Base-by-base conservation (phyloP, 2,888 invertebrate species). In the Flexamia atlantica region DNA sequence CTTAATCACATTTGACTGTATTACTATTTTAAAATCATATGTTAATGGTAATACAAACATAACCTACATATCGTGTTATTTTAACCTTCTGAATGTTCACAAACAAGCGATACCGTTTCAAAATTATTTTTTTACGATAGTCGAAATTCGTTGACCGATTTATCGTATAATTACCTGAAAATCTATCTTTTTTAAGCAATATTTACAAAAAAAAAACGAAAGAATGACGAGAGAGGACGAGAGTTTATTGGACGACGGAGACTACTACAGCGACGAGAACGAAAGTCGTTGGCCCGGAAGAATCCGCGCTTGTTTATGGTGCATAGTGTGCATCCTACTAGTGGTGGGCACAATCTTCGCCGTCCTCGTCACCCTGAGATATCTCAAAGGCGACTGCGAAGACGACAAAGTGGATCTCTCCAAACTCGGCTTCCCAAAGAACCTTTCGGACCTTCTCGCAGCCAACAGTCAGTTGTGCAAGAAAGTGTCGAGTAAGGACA, bases 251-350 rank as follows among this genome's bases (percentile, higher is more conserved):
- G 72, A 36, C 36, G 42, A 30, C 17, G n/a, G n/a, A n/a, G 25
- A 30, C 9, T 64, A 28, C 30, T 30, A 64, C 12, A 68, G 30
- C 7, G 40, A 36, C 1, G 40, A 72, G 14, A n/a, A 40, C 3
- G 28, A 72, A n/a, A 17, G 20, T 3, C 1, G 20, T 40, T 42
- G 72, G 36, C 72, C 72, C 0, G 20, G 32, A 10, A 36, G 17
- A 23, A 17, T 72, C n/a, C 20, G 72, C 5, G 17, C 42, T 0
- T 72, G 72, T 20, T 20, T 72, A 72, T 72, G 72, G 40, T 72
- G 72, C 40, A 3, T 72, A 17, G 36, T 72, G 5, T 23, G 20
- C 5, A 28, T 36, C 7, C 2, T 72, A 0, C 20, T 72, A 3
- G 7, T 64, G 10, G 64, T 1, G 10, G 20, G 20, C 4, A 9